Evolutionary conservation across 2,888 invertebrate species (phyloP).

Genomic region (Parapristionchus giblindavisi): DNA sequence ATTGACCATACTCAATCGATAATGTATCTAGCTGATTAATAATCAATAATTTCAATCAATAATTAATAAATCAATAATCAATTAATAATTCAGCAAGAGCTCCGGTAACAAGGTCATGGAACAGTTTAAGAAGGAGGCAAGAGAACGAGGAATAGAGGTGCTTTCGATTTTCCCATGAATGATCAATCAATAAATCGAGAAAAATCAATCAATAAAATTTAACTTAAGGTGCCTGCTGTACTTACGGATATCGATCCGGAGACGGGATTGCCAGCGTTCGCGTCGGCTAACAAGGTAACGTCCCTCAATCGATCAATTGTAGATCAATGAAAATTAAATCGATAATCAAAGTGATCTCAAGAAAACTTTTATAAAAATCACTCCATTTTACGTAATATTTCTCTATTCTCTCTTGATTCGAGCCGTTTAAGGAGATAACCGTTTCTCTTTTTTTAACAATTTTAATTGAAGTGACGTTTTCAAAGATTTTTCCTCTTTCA

Average conservation of each 20-base stretch:
- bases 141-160: constrained; percentile 51
- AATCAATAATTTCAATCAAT: no score
- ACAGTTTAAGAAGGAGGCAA: constrained; percentile 63
- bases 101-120: constrained; percentile 65
- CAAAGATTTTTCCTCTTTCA: neutral
- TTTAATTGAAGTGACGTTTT: no score
- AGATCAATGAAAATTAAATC: no score
- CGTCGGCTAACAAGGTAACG: constrained; percentile 46
- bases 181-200: neutral
- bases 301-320: no score
- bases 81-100: constrained; percentile 54
- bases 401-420: no score
- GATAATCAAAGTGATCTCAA: no score
- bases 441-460: no score
- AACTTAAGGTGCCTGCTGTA: constrained; percentile 51
- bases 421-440: no score
- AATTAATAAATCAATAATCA: neutral
- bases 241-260: constrained; percentile 64
- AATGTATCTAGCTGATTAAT: no score
- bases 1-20: no score
- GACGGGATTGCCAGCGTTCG: constrained; percentile 61
- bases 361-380: no score
- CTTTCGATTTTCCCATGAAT: neutral
- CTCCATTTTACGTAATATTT: no score
- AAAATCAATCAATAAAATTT: neutral